A percentile compares a stretch with the other conserved stretches of the same genome.
These are phyloP conservation scores for Phenganax stokvisi DNA, from an alignment of 92 coral and sea anemone species.

Conservation along the genomic window DNA sequence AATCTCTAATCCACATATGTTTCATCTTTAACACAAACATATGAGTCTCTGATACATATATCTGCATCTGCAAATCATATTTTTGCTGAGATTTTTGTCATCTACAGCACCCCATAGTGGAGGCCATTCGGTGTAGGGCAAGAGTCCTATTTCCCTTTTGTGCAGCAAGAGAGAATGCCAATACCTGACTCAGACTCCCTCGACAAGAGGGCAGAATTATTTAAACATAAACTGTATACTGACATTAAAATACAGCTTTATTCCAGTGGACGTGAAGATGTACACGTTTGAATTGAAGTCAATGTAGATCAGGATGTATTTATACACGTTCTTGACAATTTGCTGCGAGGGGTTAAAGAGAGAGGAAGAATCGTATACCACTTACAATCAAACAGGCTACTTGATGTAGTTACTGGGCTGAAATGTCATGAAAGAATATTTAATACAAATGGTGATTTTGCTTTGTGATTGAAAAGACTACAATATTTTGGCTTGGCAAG, in stretches of 20 bases:
- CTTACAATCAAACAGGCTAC: background rate
- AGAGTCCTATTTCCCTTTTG: constrained; percentile 17
- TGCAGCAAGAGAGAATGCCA: background rate
- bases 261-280: background rate
- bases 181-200: background rate
- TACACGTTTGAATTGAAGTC: constrained; percentile 1
- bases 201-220: background rate
- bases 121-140: background rate
- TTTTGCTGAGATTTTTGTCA: no score
- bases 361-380: background rate
- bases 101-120: no score
- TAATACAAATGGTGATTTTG: background rate
- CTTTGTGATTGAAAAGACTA: background rate
- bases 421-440: constrained; percentile 1
- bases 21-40: no score
- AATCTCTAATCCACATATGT: no score
- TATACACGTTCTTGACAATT: background rate
- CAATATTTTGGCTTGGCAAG: background rate
- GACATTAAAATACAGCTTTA: background rate
- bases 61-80: no score
- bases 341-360: background rate
- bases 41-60: no score
- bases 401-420: background rate
- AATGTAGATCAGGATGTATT: background rate
- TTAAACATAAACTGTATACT: background rate